Evolutionary conservation across 2,797 vertebrate genomes (phyloP).

Genomic region (Diceros bicornis): DNA sequence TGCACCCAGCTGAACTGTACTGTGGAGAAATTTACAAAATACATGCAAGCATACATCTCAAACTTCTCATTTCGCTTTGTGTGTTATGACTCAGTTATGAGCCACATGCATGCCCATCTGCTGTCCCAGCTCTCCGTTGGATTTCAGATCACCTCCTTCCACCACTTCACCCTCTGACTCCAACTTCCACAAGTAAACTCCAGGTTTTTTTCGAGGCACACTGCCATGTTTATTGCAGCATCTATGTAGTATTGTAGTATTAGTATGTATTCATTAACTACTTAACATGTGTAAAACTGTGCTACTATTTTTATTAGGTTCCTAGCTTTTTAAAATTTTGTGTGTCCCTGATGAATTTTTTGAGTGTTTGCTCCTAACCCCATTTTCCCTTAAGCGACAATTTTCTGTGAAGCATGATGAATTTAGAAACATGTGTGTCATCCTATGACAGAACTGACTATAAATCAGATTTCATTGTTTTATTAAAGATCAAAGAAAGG

Average conservation of each 20-base stretch:
- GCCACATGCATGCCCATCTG: background rate
- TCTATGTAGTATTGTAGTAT: no score
- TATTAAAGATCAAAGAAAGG: slow-evolving; percentile 69
- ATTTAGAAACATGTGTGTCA: slow-evolving; percentile 49
- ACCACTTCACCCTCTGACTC: background rate
- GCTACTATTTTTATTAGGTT: background rate
- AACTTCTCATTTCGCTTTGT: background rate
- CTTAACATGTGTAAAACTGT: background rate
- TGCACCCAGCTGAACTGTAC: background rate
- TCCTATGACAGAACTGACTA: slow-evolving; percentile 21
- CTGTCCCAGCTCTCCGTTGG: background rate
- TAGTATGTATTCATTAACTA: background rate
- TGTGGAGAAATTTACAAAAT: background rate
- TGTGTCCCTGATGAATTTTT: background rate
- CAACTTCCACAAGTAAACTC: background rate
- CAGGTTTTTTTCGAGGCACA: background rate
- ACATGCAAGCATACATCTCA: background rate
- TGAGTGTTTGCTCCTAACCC: background rate
- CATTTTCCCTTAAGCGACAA: background rate
- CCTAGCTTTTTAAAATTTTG: background rate
- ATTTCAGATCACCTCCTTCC: background rate
- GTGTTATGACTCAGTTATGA: background rate
- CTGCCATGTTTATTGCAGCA: background rate
- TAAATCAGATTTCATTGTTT: slow-evolving; percentile 65
- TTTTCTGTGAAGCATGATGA: background rate